A percentile compares a stretch with the other conserved stretches of the same genome.
These are phyloP conservation scores for Oenanthe oenanthe DNA, from an alignment of 2,113 vertebrate genomes.

Conservation along the genomic window DNA sequence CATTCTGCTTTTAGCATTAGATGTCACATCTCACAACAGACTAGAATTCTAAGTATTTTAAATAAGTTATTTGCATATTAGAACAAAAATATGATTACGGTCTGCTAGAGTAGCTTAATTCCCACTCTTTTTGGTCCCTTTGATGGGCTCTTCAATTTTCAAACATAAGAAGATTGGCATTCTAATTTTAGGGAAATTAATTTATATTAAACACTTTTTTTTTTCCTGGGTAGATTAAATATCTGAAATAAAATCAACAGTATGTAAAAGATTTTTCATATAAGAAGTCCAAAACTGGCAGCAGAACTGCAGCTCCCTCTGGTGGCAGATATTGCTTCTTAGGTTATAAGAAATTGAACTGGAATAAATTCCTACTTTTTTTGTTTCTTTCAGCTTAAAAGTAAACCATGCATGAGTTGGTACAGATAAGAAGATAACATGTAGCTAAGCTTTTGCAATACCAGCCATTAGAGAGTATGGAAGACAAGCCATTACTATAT, in stretches of 20 bases:
- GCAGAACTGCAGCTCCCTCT: slow-evolving; percentile 62
- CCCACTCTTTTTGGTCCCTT: not conserved
- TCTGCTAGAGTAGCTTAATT: not conserved
- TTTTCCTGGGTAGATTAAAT: not conserved
- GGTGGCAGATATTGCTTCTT: not conserved
- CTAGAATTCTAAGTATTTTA: not conserved
- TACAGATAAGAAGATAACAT: not conserved
- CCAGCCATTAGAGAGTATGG: not conserved
- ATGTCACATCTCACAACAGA: not conserved
- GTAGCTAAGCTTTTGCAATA: not conserved
- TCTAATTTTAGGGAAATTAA: not conserved
- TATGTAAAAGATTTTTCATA: not conserved
- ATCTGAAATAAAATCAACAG: not conserved
- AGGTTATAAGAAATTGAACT: not conserved
- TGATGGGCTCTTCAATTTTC: not conserved
- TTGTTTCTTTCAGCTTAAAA: not conserved
- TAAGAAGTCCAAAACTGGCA: not conserved
- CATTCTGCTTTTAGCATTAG: not conserved
- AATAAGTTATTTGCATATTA: not conserved
- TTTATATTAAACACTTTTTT: not conserved
- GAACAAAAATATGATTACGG: not conserved
- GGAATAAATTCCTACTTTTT: not conserved
- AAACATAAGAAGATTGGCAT: not conserved
- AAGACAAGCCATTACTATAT: not conserved
- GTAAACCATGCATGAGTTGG: not conserved